Conservation (phyloP, 2,888 invertebrate species). For the Acrobasis repandana region DNA sequence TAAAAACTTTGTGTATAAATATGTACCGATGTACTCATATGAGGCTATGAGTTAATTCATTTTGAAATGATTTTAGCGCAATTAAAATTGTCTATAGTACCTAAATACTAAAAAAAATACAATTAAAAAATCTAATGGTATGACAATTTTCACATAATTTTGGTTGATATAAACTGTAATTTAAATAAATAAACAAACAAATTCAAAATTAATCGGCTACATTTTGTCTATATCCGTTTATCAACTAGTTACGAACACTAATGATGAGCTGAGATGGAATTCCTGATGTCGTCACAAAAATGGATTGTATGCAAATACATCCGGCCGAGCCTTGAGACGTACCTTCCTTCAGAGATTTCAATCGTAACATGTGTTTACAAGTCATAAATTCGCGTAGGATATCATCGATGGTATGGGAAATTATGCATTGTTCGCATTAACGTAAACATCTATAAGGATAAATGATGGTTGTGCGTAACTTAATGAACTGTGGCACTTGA, state of each 20-base stretch:
- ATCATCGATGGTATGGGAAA: background rate
- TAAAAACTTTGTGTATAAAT: too few species aligned
- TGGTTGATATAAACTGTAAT: too few species aligned
- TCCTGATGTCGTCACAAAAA: constrained; percentile 51
- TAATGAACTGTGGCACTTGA: constrained; percentile 1
- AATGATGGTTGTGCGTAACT: background rate
- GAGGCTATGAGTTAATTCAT: too few species aligned
- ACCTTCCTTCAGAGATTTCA: constrained; percentile 52
- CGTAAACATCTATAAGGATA: background rate
- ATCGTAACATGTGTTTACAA: constrained; percentile 35
- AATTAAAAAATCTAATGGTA: too few species aligned
- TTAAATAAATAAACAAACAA: too few species aligned
- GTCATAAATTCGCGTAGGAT: constrained; percentile 4
- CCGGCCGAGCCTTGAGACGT: constrained; percentile 54
- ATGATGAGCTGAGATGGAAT: constrained; percentile 36
- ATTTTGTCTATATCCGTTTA: constrained; percentile 11
- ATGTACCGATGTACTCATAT: too few species aligned
- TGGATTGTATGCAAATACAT: constrained; percentile 69
- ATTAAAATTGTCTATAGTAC: too few species aligned
- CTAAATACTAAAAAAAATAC: too few species aligned
- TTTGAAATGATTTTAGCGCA: too few species aligned
- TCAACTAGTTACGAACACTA: constrained; percentile 9
- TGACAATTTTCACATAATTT: too few species aligned
- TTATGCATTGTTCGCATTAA: constrained; percentile 10
- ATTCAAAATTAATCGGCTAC: constrained; percentile 3